Conservation (phyloP, 2,113 vertebrate species). For the Prionailurus bengalensis region DNA sequence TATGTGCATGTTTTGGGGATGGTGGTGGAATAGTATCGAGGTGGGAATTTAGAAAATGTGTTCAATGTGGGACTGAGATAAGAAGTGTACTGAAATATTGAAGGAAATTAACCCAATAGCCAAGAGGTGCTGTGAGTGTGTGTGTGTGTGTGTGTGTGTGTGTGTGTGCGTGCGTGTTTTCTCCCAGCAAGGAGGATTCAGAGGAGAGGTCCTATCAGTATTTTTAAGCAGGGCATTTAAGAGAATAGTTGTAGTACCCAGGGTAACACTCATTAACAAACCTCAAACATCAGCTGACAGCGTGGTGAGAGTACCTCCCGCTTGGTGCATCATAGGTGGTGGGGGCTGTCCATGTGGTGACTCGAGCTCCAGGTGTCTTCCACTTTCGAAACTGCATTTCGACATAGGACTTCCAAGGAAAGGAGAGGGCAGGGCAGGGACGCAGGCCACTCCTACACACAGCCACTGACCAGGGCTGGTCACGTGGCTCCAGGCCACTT, state of each 20-base stretch:
- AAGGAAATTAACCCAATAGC: background rate
- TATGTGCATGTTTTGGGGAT: background rate
- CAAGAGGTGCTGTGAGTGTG: background rate
- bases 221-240: background rate
- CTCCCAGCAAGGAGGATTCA: background rate
- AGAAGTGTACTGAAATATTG: background rate
- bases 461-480: background rate
- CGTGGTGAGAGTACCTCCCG: accelerated
- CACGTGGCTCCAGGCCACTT: background rate
- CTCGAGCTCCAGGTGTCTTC: background rate
- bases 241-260: background rate
- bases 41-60: background rate
- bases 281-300: background rate
- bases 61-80: background rate
- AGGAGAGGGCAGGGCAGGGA: background rate
- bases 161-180: background rate
- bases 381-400: background rate
- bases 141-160: background rate
- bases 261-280: background rate
- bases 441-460: background rate
- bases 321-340: accelerated
- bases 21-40: background rate
- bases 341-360: background rate
- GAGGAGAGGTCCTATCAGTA: background rate
- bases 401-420: background rate